Evolutionary conservation across 2,888 invertebrate species (phyloP), one percentile per base, ranked within the genome.

Genomic region (Vanessa cardui): DNA sequence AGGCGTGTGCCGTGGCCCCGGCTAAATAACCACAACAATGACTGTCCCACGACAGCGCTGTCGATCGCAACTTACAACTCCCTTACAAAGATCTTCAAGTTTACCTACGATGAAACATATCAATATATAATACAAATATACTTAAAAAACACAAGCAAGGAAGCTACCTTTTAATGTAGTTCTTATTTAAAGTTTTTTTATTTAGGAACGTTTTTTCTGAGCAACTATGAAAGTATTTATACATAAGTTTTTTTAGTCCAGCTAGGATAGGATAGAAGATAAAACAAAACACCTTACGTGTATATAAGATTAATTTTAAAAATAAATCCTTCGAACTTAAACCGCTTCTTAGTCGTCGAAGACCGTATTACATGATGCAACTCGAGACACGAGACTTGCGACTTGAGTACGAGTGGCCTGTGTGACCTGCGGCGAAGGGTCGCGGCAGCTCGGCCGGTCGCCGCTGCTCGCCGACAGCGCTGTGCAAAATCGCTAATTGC

Each of bases 401-500:
- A 77, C 81, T 73, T 64, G 72, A 74, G 72, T 70, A n/a, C 54
- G 49, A 65, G 60, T 71, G 76, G 80, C 75, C 76, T 68, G 75
- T 75, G 72, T 85, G 85, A 87, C 86, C 83, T 76, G 78, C 76
- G 80, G 77, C 78, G 64, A 74, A 77, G 79, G 85, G 85, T 85
- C 87, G 82, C 76, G 68, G 66, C 47, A 26, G 60, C 62, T 50
- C 59, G 45, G 62, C 59, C 70, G 71, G 68, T 68, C 61, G 68
- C 71, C 67, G 71, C 74, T 66, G 72, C 69, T 72, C 81, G 80
- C 79, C 79, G 81, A 81, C 83, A 86, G 85, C 83, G 79, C 88
- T 89, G 87, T 88, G 88, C 82, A 83, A 85, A 90, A 91, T 90
- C 75, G 85, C 81, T 91, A 91, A 92, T 91, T 90, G 81, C 82